A percentile compares a stretch with the other conserved stretches of the same genome.
phyloP scores from a whole-genome alignment of 1,140 invertebrate genomes.

The Popillia japonica region DNA sequence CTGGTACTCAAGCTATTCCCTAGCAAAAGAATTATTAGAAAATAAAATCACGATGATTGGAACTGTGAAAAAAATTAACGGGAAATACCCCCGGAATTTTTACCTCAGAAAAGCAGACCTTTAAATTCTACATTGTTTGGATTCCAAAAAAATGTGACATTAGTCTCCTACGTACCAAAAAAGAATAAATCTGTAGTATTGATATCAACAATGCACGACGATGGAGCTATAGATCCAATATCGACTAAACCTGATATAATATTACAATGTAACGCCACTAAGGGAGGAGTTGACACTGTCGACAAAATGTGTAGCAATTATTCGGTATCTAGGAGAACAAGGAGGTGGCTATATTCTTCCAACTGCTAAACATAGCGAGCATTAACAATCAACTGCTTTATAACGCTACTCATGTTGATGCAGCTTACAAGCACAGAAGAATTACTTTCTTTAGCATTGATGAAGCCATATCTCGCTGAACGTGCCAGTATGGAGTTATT shows the following conservation, averaged over 20 bases:
- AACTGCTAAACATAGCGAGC: slow-evolving; percentile 63
- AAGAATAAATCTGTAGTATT: too few relatives aligned
- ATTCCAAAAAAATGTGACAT: too few relatives aligned
- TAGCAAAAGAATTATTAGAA: slow-evolving; percentile 49
- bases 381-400: slow-evolving; percentile 62
- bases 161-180: too few relatives aligned
- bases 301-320: slow-evolving; percentile 55
- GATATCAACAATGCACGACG: slow-evolving; percentile 54
- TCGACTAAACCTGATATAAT: slow-evolving; percentile 59
- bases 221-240: slow-evolving; percentile 42
- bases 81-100: slow-evolving; percentile 55
- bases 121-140: too few relatives aligned
- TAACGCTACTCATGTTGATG: slow-evolving; percentile 46
- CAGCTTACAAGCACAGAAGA: too few relatives aligned
- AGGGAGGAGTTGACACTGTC: slow-evolving; percentile 58
- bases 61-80: slow-evolving; percentile 56
- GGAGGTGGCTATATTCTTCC: slow-evolving; percentile 66
- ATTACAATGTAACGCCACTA: slow-evolving; percentile 59
- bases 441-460: slow-evolving; percentile 5
- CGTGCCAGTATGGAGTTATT: slow-evolving; percentile 27
- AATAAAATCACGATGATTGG: slow-evolving; percentile 55
- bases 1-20: slow-evolving; percentile 51
- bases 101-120: slow-evolving; percentile 38
- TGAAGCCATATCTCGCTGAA: slow-evolving; percentile 42
- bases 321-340: slow-evolving; percentile 59